Conservation (phyloP, 2,888 invertebrate species). For the Erynnis tages region DNA sequence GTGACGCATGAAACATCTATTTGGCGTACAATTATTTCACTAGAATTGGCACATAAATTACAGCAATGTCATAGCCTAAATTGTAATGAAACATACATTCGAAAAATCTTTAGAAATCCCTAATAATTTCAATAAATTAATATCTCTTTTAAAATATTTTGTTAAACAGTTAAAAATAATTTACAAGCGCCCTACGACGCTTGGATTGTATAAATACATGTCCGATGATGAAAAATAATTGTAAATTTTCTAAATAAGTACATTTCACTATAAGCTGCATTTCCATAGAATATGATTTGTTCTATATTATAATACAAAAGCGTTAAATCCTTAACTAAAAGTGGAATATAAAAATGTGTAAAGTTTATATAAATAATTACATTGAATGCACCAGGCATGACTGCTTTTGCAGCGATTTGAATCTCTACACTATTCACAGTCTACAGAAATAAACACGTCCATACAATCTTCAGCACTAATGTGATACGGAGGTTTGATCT, state of each 20-base stretch:
- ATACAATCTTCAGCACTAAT: constrained; percentile 45
- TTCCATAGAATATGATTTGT: constrained; percentile 42
- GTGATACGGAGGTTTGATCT: constrained; percentile 55
- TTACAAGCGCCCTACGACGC: constrained; percentile 32
- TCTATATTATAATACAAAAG: constrained; percentile 48
- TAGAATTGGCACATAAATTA: constrained; percentile 66
- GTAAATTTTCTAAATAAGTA: constrained; percentile 52
- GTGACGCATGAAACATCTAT: constrained; percentile 40
- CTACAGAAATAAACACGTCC: constrained; percentile 58
- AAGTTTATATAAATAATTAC: constrained; percentile 62
- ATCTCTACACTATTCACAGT: constrained; percentile 58
- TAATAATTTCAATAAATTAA: constrained; percentile 43
- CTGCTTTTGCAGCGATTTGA: constrained; percentile 50
- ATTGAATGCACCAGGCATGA: constrained; percentile 65
- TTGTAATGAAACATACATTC: constrained; percentile 37
- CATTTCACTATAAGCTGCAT: constrained; percentile 57
- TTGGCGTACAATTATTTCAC: constrained; percentile 52
- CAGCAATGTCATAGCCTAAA: constrained; percentile 48
- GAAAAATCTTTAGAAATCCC: constrained; percentile 39
- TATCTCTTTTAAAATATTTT: constrained; percentile 35
- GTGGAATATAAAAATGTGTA: constrained; percentile 55
- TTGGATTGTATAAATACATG: constrained; percentile 25
- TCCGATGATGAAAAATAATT: constrained; percentile 17
- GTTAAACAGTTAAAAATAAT: constrained; percentile 33
- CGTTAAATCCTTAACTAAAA: constrained; percentile 51